A percentile compares a stretch with the other conserved stretches of the same genome.
These are phyloP conservation scores for Plectrocnemia conspersa DNA, from an alignment of 1,140 invertebrate genomes.

Conservation along the genomic window DNA sequence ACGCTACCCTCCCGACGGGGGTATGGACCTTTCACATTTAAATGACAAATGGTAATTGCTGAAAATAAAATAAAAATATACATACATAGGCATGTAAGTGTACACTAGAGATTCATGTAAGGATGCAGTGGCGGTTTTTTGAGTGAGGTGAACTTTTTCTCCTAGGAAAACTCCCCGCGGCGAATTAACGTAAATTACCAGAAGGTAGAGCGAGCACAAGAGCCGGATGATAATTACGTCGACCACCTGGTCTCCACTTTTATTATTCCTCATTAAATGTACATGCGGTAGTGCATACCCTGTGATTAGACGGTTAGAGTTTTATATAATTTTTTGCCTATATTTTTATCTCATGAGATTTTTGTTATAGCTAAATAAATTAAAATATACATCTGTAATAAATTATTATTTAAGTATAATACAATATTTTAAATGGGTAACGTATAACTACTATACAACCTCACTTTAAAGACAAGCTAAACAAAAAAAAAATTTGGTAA, in stretches of 20 bases:
- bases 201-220: constrained; percentile 6
- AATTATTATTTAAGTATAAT: too few relatives aligned
- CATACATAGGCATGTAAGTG: constrained; percentile 5
- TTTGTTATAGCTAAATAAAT: too few relatives aligned
- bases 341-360: too few relatives aligned
- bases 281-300: constrained; percentile 14
- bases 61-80: constrained; percentile 12
- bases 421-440: too few relatives aligned
- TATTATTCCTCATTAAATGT: constrained; percentile 27
- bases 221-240: constrained; percentile 29
- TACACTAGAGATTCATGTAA: too few relatives aligned
- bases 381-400: too few relatives aligned
- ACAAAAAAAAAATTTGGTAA: too few relatives aligned
- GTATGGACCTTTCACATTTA: constrained; percentile 11
- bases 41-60: constrained; percentile 21
- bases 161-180: constrained; percentile 22
- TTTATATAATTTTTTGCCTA: too few relatives aligned
- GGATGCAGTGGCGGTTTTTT: constrained; percentile 3
- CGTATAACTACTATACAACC: too few relatives aligned
- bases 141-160: constrained; percentile 13
- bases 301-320: too few relatives aligned
- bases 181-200: constrained; percentile 31
- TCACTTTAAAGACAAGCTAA: too few relatives aligned
- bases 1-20: neutral
- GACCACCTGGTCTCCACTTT: constrained; percentile 27